Percentiles rank a stretch among this genome's conserved stretches.
Conservation (phyloP, 2,113 vertebrate species). For the Cynoglossus semilaevis region DNA sequence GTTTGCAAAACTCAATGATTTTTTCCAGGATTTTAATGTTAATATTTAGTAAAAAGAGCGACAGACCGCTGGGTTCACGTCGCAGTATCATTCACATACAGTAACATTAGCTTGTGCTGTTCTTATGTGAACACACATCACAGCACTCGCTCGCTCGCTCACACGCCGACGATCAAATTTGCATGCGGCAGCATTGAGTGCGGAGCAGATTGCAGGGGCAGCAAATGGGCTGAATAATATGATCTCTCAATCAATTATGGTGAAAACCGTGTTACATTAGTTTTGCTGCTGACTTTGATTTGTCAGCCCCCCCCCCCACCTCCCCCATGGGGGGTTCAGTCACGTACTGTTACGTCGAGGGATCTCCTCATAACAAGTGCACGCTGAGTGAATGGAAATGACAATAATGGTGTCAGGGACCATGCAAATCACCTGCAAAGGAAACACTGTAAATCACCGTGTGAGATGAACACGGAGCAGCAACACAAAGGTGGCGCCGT, state of each 20-base stretch:
- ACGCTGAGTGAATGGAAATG: constrained; percentile 32
- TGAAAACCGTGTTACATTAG: constrained; percentile 40
- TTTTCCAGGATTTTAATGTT: no score
- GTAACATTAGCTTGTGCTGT: constrained; percentile 4
- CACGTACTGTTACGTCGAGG: constrained; percentile 30
- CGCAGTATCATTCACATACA: constrained; percentile 1
- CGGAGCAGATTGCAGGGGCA: constrained; percentile 20
- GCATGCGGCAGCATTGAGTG: constrained; percentile 36
- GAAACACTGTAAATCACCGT: constrained; percentile 62
- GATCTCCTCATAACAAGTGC: constrained; percentile 46
- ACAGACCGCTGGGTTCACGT: no score
- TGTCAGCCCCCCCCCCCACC: constrained; percentile 15
- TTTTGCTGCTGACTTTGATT: constrained; percentile 42
- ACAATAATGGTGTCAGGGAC: constrained; percentile 37
- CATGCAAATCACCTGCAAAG: constrained; percentile 64
- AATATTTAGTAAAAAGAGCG: no score
- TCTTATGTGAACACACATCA: neutral
- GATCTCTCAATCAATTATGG: constrained; percentile 57
- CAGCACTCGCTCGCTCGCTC: constrained; percentile 27
- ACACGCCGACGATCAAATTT: constrained; percentile 36
- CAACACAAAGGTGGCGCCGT: constrained; percentile 40
- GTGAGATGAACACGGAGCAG: constrained; percentile 30
- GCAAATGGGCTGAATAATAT: constrained; percentile 65
- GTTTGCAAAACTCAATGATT: no score
- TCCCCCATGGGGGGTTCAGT: constrained; percentile 8